Base-by-base conservation (phyloP, 2,888 invertebrate genomes). In the Andrena bicolor region DNA sequence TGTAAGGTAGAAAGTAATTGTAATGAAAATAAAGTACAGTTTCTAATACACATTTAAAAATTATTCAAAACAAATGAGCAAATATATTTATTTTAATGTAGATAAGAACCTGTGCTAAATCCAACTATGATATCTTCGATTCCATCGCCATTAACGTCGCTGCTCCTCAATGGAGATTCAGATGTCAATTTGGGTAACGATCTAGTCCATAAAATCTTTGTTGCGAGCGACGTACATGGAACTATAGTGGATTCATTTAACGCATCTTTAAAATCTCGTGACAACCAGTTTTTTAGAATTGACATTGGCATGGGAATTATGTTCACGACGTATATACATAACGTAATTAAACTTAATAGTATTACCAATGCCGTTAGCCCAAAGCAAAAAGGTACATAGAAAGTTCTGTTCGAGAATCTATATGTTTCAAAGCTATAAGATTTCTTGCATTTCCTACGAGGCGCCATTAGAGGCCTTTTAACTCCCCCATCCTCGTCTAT, bases 401-500 rank as follows among this genome's bases (percentile, higher is more conserved):
- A 94, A 64, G 95, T 94, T 93, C 94, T 95, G 87, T 95, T 96
- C 48, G 94, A 94, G 41, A 95, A 93, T 86, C 94, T 95, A 91
- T 95, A 95, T 82, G 94, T 95, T 64, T 95, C 94, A 32, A 95
- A 94, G 51, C 94, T 94, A 83, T 94, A 92, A 26, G 93, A 90
- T 84, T 94, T 94, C 85, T 94, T 94, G 72, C 94, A 93, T 91
- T 96, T 96, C 87, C 96, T 95, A 73, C 96, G 95, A 0, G 97
- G 96, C 16, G 97, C 96, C 97, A 97, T 97, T 28, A 97, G 92
- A 0, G 97, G 97, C 76, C 96, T 94, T 92, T 97, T 97, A 2
- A 96, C 95, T 3, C 96, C 96, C 86, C 96, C 95, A 85, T 97
- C 96, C 89, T 96, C 96, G 90, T 96, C 96, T 76, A 96, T 93